Percentiles rank a stretch among this genome's conserved stretches.
Evolutionary conservation across 2,113 vertebrate species (phyloP).

Genomic region (Gracilinanus agilis): DNA sequence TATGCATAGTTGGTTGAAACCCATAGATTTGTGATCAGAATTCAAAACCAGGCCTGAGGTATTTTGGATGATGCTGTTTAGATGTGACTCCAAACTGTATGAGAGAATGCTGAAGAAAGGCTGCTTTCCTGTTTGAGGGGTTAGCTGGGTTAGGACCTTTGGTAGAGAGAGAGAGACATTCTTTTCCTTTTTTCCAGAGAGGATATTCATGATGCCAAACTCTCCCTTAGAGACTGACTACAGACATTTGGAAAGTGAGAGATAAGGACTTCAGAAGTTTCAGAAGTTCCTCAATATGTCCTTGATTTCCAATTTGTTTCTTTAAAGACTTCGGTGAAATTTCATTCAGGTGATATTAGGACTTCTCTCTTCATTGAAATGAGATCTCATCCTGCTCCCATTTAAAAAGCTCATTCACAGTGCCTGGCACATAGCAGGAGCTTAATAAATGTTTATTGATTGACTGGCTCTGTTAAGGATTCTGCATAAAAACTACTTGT

Average conservation of each 20-base stretch:
- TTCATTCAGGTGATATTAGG: background rate
- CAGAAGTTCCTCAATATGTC: background rate
- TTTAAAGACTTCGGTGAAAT: background rate
- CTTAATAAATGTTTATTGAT: no score
- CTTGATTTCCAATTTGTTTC: background rate
- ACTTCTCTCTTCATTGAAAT: background rate
- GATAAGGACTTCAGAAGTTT: background rate
- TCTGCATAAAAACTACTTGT: no score
- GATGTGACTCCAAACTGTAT: background rate
- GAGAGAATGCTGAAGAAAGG: background rate
- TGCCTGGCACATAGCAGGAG: no score
- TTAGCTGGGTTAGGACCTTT: background rate
- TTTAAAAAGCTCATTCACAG: background rate
- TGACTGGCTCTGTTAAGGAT: no score
- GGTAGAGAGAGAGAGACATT: background rate
- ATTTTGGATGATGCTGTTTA: background rate
- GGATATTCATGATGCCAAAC: background rate
- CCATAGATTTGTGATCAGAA: background rate
- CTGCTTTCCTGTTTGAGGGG: background rate
- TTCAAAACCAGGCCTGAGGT: background rate
- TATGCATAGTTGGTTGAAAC: background rate
- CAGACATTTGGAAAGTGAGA: background rate
- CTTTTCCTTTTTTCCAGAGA: background rate
- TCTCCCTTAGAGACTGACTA: background rate
- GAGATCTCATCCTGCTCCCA: background rate